These are phyloP conservation scores for Drosophila quadrilineata DNA, from an alignment of 1,140 invertebrate genomes.

Conservation along the genomic window DNA sequence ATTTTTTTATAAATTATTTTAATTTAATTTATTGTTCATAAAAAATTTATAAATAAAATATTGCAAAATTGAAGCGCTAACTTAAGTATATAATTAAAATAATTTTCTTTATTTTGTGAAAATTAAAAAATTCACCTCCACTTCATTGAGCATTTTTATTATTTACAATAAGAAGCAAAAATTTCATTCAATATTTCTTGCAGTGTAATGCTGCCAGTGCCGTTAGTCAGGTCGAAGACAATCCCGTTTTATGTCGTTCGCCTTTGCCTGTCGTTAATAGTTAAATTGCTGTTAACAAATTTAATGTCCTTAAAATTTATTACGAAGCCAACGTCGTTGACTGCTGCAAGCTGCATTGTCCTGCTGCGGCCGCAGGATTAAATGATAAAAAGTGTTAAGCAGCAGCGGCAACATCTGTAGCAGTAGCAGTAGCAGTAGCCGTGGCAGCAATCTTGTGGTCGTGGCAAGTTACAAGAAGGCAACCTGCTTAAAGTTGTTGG, in stretches of 20 bases:
- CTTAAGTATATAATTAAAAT: no score
- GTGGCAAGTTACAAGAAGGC: conserved; percentile 9
- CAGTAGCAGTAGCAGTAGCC: neutral
- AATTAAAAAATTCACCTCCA: no score
- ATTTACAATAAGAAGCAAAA: no score
- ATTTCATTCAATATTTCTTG: neutral
- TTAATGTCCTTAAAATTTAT: conserved; percentile 65
- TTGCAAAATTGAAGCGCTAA: no score
- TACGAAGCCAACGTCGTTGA: conserved; percentile 10
- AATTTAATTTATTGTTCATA: no score
- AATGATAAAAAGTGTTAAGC: conserved; percentile 56
- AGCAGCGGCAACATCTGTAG: conserved; percentile 19
- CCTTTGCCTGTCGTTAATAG: conserved; percentile 48
- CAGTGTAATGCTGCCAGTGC: neutral
- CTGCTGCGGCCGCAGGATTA: conserved; percentile 45
- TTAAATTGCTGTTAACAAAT: conserved; percentile 66
- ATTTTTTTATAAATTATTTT: no score
- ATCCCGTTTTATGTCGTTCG: neutral
- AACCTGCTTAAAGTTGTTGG: conserved; percentile 42
- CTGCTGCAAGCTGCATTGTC: conserved; percentile 13
- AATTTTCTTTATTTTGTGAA: no score
- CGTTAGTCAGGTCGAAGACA: neutral
- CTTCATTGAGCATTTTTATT: no score
- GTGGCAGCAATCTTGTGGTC: no score
- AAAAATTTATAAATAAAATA: no score